Conservation (phyloP, 2,888 invertebrate genomes). For the Ametastegia equiseti region DNA sequence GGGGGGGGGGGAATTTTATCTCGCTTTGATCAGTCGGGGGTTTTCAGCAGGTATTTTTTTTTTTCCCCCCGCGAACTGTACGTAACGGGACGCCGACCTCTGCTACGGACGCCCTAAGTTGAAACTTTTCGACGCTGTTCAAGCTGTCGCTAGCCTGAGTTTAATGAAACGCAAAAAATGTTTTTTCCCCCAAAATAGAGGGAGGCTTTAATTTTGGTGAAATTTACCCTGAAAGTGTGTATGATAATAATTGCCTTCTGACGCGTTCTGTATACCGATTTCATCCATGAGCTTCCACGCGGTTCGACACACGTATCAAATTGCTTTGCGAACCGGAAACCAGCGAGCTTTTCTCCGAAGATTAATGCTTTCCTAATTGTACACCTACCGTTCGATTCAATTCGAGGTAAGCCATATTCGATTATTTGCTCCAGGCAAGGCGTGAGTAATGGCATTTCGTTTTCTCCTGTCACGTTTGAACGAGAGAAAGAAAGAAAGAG, state of each 20-base stretch:
- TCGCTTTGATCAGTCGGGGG: conserved; percentile 11
- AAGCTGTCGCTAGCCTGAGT: neutral
- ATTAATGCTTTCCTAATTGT: conserved; percentile 40
- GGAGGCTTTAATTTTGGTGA: neutral
- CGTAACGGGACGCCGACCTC: no score
- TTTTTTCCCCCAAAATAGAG: neutral
- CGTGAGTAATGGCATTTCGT: conserved; percentile 33
- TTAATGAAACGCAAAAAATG: neutral
- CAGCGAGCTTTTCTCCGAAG: conserved; percentile 14
- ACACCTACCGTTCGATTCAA: conserved; percentile 34
- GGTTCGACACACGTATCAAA: no score
- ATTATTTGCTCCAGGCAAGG: conserved; percentile 37
- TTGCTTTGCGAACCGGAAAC: neutral
- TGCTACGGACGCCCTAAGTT: no score
- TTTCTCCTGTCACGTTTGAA: neutral
- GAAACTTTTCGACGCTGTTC: conserved; percentile 13
- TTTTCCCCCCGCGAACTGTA: no score
- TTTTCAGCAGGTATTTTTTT: neutral
- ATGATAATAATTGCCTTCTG: neutral
- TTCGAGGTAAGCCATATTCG: conserved; percentile 42
- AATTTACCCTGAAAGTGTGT: neutral
- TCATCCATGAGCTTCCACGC: neutral
- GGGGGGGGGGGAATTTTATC: neutral
- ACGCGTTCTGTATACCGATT: neutral
- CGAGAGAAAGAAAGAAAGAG: neutral